phyloP scores from a whole-genome alignment of 1,140 invertebrate genomes.

The Drosophila santomea region DNA sequence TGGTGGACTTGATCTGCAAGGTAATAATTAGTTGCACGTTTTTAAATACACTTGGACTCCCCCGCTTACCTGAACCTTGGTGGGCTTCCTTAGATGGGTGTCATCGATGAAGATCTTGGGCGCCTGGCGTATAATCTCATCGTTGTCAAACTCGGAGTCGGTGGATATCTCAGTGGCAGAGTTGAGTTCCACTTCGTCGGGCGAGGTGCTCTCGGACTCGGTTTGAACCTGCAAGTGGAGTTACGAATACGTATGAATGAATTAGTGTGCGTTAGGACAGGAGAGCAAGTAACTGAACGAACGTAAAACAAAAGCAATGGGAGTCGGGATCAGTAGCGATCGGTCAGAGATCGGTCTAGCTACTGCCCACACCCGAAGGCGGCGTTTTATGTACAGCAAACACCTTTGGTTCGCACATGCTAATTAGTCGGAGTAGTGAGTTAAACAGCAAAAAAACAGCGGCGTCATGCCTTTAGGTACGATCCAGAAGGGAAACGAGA shows the following conservation, averaged over 20 bases:
- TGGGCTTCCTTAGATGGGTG: conserved; percentile 84
- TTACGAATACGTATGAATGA: not conserved
- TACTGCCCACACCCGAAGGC: not conserved
- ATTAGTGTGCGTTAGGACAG: conserved; percentile 29
- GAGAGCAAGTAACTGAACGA: conserved; percentile 22
- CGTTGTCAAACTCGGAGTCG: conserved; percentile 95
- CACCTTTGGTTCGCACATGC: conserved; percentile 48
- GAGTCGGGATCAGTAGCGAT: conserved; percentile 13
- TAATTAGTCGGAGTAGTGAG: conserved; percentile 67
- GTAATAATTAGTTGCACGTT: not conserved
- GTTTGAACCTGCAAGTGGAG: conserved; percentile 86
- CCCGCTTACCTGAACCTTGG: conserved; percentile 87
- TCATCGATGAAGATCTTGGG: conserved; percentile 89
- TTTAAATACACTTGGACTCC: not conserved
- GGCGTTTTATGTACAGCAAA: conserved; percentile 31
- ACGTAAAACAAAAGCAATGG: conserved; percentile 50
- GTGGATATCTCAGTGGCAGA: conserved; percentile 96
- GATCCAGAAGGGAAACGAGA: conserved; percentile 81
- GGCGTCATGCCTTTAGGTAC: conserved; percentile 81
- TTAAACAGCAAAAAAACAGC: conserved; percentile 63
- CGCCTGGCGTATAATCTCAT: conserved; percentile 89
- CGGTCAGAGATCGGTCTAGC: conserved; percentile 20
- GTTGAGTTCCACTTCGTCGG: conserved; percentile 89
- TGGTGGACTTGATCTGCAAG: conserved; percentile 72
- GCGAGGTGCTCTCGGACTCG: conserved; percentile 89